Evolutionary conservation across 1,140 invertebrate genomes (phyloP).

Genomic region (Diabrotica virgifera): DNA sequence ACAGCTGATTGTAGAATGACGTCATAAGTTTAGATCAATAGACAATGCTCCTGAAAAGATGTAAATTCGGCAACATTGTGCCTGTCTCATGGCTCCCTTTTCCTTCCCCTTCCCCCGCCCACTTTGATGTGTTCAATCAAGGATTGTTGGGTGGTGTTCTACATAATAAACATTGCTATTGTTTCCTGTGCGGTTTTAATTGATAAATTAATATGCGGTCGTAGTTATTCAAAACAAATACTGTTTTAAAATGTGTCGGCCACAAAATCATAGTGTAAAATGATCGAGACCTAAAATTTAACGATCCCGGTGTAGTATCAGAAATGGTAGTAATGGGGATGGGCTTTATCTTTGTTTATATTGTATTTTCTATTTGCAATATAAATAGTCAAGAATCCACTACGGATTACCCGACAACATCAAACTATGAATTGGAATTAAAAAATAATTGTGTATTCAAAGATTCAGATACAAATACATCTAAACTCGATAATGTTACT

Average conservation of each 20-base stretch:
- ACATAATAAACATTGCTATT: slow-evolving; percentile 16
- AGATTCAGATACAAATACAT: slow-evolving; percentile 29
- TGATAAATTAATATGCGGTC: slow-evolving; percentile 7
- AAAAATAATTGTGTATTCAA: slow-evolving; percentile 15
- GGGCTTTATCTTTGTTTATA: slow-evolving; percentile 43
- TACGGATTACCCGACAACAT: slow-evolving; percentile 29
- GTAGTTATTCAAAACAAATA: background rate
- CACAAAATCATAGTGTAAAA: slow-evolving; percentile 7
- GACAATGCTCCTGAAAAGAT: background rate
- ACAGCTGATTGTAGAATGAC: too few relatives aligned
- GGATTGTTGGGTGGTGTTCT: slow-evolving; percentile 19
- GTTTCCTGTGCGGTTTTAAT: slow-evolving; percentile 14
- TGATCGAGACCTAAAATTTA: slow-evolving; percentile 2
- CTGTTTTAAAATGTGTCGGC: slow-evolving; percentile 7
- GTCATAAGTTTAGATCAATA: background rate
- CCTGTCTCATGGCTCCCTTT: slow-evolving; percentile 6
- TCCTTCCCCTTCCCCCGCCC: background rate
- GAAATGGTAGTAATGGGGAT: slow-evolving; percentile 29
- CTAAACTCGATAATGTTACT: slow-evolving; percentile 27
- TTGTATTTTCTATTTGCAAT: slow-evolving; percentile 34
- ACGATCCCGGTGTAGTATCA: slow-evolving; percentile 17
- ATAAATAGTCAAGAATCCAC: slow-evolving; percentile 31
- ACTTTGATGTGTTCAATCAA: slow-evolving; percentile 7
- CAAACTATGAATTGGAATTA: slow-evolving; percentile 11
- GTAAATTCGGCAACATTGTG: background rate